Percentiles rank a stretch among this genome's conserved stretches.
phyloP scores from a whole-genome alignment of 2,888 invertebrate species.

The Rotaria magnacalcarata region DNA sequence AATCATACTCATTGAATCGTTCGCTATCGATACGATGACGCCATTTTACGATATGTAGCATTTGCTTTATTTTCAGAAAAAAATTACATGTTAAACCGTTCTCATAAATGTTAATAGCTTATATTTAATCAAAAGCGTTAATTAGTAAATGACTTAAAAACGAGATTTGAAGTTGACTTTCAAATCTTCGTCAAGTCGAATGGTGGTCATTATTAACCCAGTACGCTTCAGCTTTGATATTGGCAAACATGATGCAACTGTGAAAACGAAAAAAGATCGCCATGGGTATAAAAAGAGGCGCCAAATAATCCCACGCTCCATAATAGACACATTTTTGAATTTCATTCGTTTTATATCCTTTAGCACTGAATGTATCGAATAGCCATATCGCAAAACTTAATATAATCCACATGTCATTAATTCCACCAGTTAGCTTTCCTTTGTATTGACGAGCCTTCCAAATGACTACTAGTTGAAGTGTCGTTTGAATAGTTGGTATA shows the following conservation, averaged over 20 bases:
- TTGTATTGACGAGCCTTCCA: background rate
- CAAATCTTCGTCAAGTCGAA: background rate
- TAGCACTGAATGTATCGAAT: constrained; percentile 17
- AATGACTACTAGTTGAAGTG: background rate
- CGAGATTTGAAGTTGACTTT: too few species aligned
- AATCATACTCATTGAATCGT: too few species aligned
- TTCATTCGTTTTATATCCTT: background rate
- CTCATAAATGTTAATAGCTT: too few species aligned
- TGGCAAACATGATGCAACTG: constrained; percentile 2
- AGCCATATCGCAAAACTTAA: constrained; percentile 20
- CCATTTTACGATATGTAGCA: too few species aligned
- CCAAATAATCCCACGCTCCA: background rate
- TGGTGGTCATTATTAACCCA: background rate
- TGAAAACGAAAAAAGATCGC: background rate
- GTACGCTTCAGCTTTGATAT: background rate
- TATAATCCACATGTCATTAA: background rate
- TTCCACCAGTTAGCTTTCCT: background rate
- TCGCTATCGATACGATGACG: too few species aligned
- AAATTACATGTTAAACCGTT: too few species aligned
- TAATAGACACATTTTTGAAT: background rate
- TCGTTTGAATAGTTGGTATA: background rate
- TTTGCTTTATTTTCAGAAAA: too few species aligned
- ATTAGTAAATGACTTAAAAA: too few species aligned
- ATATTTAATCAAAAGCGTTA: too few species aligned
- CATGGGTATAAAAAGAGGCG: background rate